Conservation (phyloP, 2,888 invertebrate genomes). For the Zhuqinia jingwanae region DNA sequence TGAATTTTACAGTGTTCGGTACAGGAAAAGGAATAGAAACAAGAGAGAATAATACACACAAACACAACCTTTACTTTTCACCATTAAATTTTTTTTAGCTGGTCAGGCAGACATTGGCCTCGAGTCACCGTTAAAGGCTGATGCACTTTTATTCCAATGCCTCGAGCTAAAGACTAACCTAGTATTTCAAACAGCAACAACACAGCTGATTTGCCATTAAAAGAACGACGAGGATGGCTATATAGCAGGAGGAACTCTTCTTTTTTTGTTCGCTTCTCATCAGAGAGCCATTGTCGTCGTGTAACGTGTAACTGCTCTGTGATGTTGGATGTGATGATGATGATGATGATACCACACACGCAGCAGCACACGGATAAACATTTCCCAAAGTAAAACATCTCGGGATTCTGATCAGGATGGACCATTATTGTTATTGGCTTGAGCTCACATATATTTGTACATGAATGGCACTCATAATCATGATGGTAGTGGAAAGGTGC, state of each 20-base stretch:
- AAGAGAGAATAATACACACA: not conserved
- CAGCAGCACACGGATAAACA: too few species aligned
- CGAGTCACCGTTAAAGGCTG: constrained; percentile 80
- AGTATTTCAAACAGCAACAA: constrained; percentile 75
- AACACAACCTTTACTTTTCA: not conserved
- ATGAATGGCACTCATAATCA: too few species aligned
- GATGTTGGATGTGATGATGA: too few species aligned
- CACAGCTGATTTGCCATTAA: constrained; percentile 78
- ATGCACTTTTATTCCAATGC: constrained; percentile 80
- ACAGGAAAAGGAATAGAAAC: not conserved
- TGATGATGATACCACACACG: too few species aligned
- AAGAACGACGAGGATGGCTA: constrained; percentile 8
- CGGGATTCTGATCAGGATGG: too few species aligned
- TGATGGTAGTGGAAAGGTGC: too few species aligned
- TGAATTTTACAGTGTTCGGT: too few species aligned
- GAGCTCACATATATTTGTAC: too few species aligned
- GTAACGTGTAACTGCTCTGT: not conserved
- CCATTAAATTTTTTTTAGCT: not conserved
- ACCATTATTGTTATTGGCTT: too few species aligned
- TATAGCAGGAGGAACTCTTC: not conserved
- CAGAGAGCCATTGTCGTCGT: not conserved
- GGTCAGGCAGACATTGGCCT: constrained; percentile 78
- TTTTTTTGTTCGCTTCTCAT: constrained; percentile 42
- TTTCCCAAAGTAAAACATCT: too few species aligned
- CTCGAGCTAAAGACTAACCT: constrained; percentile 79